A percentile compares a stretch with the other conserved stretches of the same genome.
Evolutionary conservation across 1,140 invertebrate genomes (phyloP).

Genomic region (Musca vetustissima): DNA sequence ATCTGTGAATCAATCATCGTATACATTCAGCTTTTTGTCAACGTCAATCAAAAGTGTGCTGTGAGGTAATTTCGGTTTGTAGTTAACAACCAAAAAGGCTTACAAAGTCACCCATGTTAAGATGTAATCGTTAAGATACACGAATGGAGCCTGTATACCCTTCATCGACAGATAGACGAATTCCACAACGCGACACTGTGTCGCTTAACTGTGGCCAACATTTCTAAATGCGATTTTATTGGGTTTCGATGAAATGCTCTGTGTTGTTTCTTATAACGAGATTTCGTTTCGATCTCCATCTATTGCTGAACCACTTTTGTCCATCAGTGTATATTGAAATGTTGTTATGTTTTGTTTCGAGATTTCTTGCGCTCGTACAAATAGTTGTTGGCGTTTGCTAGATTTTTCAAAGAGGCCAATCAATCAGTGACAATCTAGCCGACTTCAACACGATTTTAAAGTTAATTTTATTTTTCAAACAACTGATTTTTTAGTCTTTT

Average conservation of each 20-base stretch:
- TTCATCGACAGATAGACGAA: not conserved
- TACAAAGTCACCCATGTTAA: constrained; percentile 13
- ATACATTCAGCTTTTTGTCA: constrained; percentile 28
- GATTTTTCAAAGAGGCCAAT: not conserved
- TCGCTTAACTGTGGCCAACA: no score
- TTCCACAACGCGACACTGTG: no score
- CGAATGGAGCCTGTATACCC: not conserved
- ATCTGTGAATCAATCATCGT: constrained; percentile 13
- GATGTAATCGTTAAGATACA: constrained; percentile 19
- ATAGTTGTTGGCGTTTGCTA: no score
- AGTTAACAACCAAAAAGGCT: not conserved
- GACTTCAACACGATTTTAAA: no score
- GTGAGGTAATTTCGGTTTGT: no score
- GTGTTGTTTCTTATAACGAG: no score
- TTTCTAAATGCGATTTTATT: no score
- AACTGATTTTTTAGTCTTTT: not conserved
- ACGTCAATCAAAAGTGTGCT: constrained; percentile 26
- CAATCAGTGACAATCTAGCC: constrained; percentile 20
- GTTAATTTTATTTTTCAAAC: not conserved
- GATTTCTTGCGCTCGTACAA: constrained; percentile 7
- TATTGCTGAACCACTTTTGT: no score
- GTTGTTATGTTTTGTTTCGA: not conserved
- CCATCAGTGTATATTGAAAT: no score
- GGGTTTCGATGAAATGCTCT: no score
- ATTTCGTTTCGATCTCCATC: no score